Base-by-base conservation (phyloP, 1,140 invertebrate genomes). In the Tetramorium simillimum region DNA sequence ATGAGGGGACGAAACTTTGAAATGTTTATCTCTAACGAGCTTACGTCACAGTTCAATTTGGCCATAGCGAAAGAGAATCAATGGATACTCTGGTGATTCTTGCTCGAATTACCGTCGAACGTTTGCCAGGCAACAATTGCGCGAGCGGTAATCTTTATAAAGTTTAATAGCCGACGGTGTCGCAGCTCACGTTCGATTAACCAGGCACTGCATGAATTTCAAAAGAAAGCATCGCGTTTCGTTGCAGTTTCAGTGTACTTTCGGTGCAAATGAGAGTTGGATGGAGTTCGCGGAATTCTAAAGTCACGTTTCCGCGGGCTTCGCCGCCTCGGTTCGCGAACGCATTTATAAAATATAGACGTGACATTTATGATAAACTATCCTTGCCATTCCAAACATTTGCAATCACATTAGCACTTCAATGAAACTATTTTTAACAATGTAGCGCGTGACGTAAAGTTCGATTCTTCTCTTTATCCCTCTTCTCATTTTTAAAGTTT, bases 281-380 rank as follows among this genome's bases (percentile, higher is more conserved):
- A 84, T 84, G 53, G 56, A 84, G 69, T 84, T 84, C 12, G 69
- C 56, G 24, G 69, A 84, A 84, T 84, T 84, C 53, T 84, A 73
- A 84, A 84, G 80, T 75, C 80, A 84, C 80, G 80, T 84, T 40
- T 69, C 53, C 80, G 69, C 80, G 69, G 46, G 69, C 53, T 69
- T 60, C 53, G 80, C 37, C 69, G 80, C 53, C 80, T 69, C 80
- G 67, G 24, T 53, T 73, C 80, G 80, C 80, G 43, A 82, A 60
- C 80, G 67, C 80, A 84, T 84, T 84, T 73, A 84, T 84, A 89
- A 89, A 89, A 89, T 82, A 89, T 70, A 51, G 73, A 65, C 76
- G 86, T 63, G 87, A 89, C 88, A 89, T 89, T 86, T 89, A 89
- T 89, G 88, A 89, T 77, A 77, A 89, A 89, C 76, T 86, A 73